phyloP scores from a whole-genome alignment of 2,888 invertebrate species.

The Dolomedes plantarius region DNA sequence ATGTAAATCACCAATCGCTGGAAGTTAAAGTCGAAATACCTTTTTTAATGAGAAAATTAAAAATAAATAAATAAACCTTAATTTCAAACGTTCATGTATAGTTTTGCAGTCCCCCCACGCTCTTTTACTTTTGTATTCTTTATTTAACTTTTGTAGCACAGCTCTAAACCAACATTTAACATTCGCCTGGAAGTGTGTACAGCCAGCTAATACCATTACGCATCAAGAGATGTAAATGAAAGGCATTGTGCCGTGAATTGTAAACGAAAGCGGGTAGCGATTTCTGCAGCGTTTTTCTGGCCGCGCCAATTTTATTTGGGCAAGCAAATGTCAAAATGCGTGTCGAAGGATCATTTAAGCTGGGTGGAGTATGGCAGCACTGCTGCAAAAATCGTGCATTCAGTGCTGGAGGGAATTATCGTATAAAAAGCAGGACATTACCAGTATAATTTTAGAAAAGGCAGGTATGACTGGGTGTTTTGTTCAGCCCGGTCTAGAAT shows the following conservation, averaged over 20 bases:
- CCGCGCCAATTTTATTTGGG: background rate
- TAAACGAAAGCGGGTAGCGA: background rate
- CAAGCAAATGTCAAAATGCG: background rate
- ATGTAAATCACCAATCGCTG: no score
- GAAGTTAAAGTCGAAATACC: no score
- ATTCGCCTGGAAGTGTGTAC: background rate
- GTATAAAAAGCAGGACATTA: background rate
- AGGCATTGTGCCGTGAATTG: background rate
- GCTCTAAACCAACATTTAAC: no score
- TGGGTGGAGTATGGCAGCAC: conserved; percentile 3
- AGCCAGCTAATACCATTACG: background rate
- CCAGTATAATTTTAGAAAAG: background rate
- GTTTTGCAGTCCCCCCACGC: no score
- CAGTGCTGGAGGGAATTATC: background rate
- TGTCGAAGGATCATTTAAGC: background rate
- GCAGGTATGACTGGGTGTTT: no score
- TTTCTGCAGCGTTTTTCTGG: no score
- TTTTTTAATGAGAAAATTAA: no score
- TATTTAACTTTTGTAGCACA: no score
- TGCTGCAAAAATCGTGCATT: background rate
- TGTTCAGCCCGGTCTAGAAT: no score
- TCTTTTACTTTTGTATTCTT: no score
- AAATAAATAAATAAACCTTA: no score
- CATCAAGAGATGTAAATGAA: background rate
- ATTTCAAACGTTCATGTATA: no score